These are phyloP conservation scores for Gymnorhina tibicen DNA, from an alignment of 2,113 vertebrate genomes.

Conservation along the genomic window DNA sequence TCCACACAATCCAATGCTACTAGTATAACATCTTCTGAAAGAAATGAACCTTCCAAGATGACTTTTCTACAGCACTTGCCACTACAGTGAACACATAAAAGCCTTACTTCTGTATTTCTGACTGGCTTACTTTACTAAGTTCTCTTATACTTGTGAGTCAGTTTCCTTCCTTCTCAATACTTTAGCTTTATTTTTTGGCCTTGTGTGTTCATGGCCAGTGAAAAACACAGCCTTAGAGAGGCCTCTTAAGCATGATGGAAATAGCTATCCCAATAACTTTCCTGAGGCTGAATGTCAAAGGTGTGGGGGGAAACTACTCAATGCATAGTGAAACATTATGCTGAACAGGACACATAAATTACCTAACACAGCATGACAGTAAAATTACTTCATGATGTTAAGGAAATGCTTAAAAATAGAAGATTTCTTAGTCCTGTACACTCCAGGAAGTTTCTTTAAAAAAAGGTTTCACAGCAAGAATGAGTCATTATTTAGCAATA, in stretches of 20 bases:
- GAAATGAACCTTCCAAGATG: not conserved
- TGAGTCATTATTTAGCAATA: not conserved
- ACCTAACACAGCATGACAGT: not conserved
- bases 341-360: not conserved
- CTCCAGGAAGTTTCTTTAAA: not conserved
- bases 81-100: not conserved
- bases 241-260: not conserved
- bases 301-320: not conserved
- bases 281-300: not conserved
- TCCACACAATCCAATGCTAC: not conserved
- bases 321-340: not conserved
- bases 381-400: not conserved
- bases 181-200: not conserved
- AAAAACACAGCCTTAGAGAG: not conserved
- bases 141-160: not conserved
- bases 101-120: not conserved
- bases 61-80: not conserved
- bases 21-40: not conserved
- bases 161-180: not conserved
- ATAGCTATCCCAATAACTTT: not conserved
- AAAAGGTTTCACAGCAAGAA: not conserved
- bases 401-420: conserved; percentile 33
- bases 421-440: not conserved
- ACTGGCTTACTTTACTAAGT: not conserved
- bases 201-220: not conserved